phyloP scores from a whole-genome alignment of 2,888 invertebrate genomes.

The Eilema griseolum region DNA sequence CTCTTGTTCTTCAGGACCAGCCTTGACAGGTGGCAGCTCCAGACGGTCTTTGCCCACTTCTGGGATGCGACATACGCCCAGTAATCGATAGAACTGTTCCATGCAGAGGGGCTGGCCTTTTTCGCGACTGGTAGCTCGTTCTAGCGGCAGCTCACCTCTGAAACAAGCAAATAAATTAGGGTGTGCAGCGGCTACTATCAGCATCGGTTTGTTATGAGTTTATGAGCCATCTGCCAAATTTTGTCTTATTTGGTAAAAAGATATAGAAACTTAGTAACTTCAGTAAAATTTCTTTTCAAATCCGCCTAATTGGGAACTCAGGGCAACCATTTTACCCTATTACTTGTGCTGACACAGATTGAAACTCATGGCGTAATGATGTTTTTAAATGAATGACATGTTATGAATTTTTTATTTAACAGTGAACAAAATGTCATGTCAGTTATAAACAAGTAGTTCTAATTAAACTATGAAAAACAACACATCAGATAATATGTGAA shows the following conservation, averaged over 20 bases:
- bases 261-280: no score
- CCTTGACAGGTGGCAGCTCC: conserved; percentile 77
- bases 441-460: neutral
- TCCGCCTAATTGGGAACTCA: no score
- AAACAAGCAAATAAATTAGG: conserved; percentile 19
- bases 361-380: neutral
- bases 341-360: neutral
- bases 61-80: conserved; percentile 96
- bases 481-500: no score
- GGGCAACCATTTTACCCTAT: no score
- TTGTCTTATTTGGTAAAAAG: no score
- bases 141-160: conserved; percentile 93
- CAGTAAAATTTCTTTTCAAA: no score
- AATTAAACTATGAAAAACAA: neutral
- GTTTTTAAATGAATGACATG: neutral
- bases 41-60: conserved; percentile 90
- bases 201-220: no score
- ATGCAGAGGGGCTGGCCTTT: conserved; percentile 98
- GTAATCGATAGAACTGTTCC: conserved; percentile 98
- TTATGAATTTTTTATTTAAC: neutral
- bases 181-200: no score
- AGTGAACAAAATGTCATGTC: neutral
- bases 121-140: conserved; percentile 95
- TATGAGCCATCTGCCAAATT: no score
- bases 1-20: conserved; percentile 81